These are phyloP conservation scores for Argentina silus DNA, from an alignment of 2,797 vertebrate genomes.

Conservation along the genomic window DNA sequence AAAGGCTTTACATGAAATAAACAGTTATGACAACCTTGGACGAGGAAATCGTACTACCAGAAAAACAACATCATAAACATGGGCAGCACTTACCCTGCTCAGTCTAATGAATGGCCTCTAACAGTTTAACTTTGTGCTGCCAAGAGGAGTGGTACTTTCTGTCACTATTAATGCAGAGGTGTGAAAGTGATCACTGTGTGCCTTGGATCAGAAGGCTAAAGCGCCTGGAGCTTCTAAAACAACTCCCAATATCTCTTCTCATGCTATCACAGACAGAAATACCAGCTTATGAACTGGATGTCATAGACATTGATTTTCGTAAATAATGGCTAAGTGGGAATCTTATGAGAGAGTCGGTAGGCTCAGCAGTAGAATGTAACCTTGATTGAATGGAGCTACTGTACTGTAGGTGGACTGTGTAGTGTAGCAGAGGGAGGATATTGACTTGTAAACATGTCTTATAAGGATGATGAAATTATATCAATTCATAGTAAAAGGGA, in stretches of 20 bases:
- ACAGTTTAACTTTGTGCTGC: too few relatives aligned
- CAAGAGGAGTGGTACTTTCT: too few relatives aligned
- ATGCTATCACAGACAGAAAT: neutral
- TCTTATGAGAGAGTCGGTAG: conserved; percentile 16
- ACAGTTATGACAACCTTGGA: too few relatives aligned
- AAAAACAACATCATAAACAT: too few relatives aligned
- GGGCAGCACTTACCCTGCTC: neutral
- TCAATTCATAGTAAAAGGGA: too few relatives aligned
- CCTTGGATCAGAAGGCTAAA: neutral
- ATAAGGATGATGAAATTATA: neutral
- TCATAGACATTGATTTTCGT: neutral
- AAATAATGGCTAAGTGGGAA: conserved; percentile 19
- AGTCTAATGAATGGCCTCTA: neutral
- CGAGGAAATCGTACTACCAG: too few relatives aligned
- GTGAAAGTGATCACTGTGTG: neutral
- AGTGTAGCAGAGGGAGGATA: conserved; percentile 24
- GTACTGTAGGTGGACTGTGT: too few relatives aligned
- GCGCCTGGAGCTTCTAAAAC: conserved; percentile 4
- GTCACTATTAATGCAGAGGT: too few relatives aligned
- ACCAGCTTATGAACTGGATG: neutral
- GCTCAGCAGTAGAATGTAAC: conserved; percentile 17
- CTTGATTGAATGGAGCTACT: too few relatives aligned
- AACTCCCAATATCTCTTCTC: conserved; percentile 4
- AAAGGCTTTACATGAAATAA: too few relatives aligned
- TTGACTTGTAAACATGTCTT: conserved; percentile 24